Base-by-base conservation (phyloP, 2,888 invertebrate species). In the Thymelicus sylvestris region DNA sequence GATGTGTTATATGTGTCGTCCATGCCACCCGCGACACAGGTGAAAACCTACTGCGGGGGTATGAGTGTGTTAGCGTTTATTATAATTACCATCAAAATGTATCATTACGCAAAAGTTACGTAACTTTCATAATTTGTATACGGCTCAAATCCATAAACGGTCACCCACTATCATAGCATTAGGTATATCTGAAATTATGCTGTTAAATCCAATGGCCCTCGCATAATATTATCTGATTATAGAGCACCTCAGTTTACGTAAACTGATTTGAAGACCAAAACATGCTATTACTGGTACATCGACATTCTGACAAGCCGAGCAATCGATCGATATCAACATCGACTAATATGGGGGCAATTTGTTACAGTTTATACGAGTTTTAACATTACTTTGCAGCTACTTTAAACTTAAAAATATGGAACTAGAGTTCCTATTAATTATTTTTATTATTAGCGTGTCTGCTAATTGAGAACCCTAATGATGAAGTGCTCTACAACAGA, bases 191-290 rank as follows among this genome's bases (percentile, higher is more conserved):
- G 8, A 19, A 10, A 55, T 24, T 12, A 24, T 24, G 24, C 24
- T 10, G 12, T 55, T 24, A 55, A 55, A 24, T 59, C 31, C 38
- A 59, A 59, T 39, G 55, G 59, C 39, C 39, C 38, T 59, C 59
- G 39, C 59, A n/a, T 39, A 38, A 59, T 57, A 55, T 7, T 39
- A 48, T 47, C 47, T 66, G 15, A 60, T 67, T 67, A 41, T 7
- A n/a, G 38, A 39, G 8, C 60, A 67, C 66, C 48, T 59, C 7
- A 59, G 31, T 61, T 67, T 67, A 67, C 50, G 67, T 67, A 61
- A 61, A 24, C 57, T 59, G 19, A 59, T 66, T 59, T 31, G 47
- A 47, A 59, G 38, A 66, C 59, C 31, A 55, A 55, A 57, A 57
- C 59, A 15, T 60, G 39, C 60, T 19, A 67, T 67, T 61, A 50